Conservation (phyloP, 1,140 invertebrate genomes). For the Manduca sexta region DNA sequence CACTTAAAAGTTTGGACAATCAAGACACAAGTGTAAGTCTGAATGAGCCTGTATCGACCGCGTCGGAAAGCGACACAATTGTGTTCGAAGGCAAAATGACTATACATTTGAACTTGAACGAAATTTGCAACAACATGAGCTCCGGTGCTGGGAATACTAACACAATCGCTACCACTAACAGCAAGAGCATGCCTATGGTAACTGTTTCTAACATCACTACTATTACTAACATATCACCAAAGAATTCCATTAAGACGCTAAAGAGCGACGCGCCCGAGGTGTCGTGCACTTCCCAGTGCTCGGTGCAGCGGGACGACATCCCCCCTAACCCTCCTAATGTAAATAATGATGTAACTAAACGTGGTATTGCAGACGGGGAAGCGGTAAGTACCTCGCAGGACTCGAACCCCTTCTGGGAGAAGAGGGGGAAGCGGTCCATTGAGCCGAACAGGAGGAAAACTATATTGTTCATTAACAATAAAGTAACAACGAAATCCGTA, state of each 20-base stretch:
- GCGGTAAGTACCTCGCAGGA: slow-evolving; percentile 60
- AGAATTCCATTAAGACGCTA: slow-evolving; percentile 68
- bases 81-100: slow-evolving; percentile 73
- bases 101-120: slow-evolving; percentile 72
- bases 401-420: slow-evolving; percentile 65
- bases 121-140: slow-evolving; percentile 66
- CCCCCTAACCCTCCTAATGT: slow-evolving; percentile 28
- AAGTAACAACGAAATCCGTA: slow-evolving; percentile 45
- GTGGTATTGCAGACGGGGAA: slow-evolving; percentile 22
- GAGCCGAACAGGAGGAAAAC: slow-evolving; percentile 67
- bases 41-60: slow-evolving; percentile 60
- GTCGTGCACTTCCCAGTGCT: slow-evolving; percentile 33
- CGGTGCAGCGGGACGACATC: slow-evolving; percentile 24
- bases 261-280: slow-evolving; percentile 39
- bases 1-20: slow-evolving; percentile 68
- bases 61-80: slow-evolving; percentile 68
- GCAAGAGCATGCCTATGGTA: slow-evolving; percentile 72
- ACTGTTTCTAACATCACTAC: slow-evolving; percentile 73
- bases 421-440: slow-evolving; percentile 50
- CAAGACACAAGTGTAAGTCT: slow-evolving; percentile 74
- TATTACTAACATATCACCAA: slow-evolving; percentile 70
- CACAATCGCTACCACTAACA: slow-evolving; percentile 49
- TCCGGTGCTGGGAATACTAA: slow-evolving; percentile 61
- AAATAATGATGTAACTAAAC: slow-evolving; percentile 24
- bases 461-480: slow-evolving; percentile 66